Evolutionary conservation across 2,113 vertebrate species (phyloP), one percentile per base, ranked within the genome.

Genomic region (Phalacrocorax brasilianus): DNA sequence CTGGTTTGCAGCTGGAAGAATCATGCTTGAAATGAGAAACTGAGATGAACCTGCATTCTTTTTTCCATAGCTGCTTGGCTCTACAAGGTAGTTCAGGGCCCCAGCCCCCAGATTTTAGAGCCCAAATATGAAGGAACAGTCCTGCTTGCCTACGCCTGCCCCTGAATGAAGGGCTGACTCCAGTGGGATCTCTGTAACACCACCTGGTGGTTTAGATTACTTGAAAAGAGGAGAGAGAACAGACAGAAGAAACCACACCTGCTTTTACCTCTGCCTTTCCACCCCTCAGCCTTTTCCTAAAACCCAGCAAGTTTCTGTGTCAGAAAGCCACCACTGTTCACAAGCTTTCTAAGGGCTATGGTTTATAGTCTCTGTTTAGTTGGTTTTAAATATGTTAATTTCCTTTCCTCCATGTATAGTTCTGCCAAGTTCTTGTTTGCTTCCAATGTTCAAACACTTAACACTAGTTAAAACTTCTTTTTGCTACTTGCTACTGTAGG

Each of bases 81-180:
- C 21, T 82, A 42, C 14, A 32, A n/a, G 18, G 9, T n/a, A 15
- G 9, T 14, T 74, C 45, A 49, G 19, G 13, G 6, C 53, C 55
- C 49, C 28, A 62, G 30, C 8, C 4, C 12, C 3, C 15, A 22
- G 55, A 68, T 55, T 75, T 88, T 20, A 44, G 20, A 85, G 15
- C 6, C 14, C 5, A 26, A 80, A 21, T 23, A 56, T 42, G 35
- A 61, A 56, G 45, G 9, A 16, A 62, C 12, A 1, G 0, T 38
- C 14, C 62, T 62, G 16, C 38, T 78, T 0, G 1, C 5, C 14
- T 22, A 0, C 28, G 38, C 38, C 40, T 72, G 33, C 10, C 21
- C 47, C 44, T 55, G 61, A 26, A 38, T 2, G 20, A 61, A 47
- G 18, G 21, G 23, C 23, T 71, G 62, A 50, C 33, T 78, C 30